Percentiles rank a stretch among this genome's conserved stretches.
Conservation (phyloP, 2,797 vertebrate species). For the Falco cherrug region DNA sequence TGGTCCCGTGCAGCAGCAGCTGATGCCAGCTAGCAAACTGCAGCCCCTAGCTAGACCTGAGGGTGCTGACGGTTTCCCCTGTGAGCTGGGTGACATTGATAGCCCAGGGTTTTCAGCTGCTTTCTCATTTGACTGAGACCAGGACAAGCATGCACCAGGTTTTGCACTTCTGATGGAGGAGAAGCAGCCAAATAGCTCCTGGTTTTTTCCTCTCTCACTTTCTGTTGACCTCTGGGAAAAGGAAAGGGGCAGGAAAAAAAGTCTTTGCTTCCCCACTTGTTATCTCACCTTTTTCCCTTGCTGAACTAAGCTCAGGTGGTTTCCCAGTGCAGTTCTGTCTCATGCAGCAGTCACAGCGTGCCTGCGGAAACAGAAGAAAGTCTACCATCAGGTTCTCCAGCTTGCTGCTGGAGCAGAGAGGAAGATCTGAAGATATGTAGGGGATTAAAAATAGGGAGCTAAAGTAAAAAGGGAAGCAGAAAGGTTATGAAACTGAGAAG, state of each 20-base stretch:
- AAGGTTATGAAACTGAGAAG: not conserved
- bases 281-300: not conserved
- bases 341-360: not conserved
- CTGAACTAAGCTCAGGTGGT: not conserved
- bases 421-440: not conserved
- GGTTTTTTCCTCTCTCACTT: not conserved
- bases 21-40: not conserved
- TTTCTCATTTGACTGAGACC: not conserved
- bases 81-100: not conserved
- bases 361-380: not conserved
- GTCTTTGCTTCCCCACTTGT: not conserved
- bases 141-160: not conserved
- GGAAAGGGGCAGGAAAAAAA: not conserved
- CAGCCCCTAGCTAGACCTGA: not conserved
- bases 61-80: not conserved
- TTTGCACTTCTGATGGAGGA: not conserved
- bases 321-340: not conserved
- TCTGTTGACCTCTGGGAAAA: not conserved
- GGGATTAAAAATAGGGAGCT: not conserved
- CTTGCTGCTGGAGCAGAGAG: not conserved
- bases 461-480: not conserved
- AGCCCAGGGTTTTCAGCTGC: not conserved
- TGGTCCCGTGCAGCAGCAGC: not conserved
- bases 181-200: not conserved
- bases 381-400: not conserved